Evolutionary conservation across 2,797 vertebrate species (phyloP).

Genomic region (Pangasius mekongensis): DNA sequence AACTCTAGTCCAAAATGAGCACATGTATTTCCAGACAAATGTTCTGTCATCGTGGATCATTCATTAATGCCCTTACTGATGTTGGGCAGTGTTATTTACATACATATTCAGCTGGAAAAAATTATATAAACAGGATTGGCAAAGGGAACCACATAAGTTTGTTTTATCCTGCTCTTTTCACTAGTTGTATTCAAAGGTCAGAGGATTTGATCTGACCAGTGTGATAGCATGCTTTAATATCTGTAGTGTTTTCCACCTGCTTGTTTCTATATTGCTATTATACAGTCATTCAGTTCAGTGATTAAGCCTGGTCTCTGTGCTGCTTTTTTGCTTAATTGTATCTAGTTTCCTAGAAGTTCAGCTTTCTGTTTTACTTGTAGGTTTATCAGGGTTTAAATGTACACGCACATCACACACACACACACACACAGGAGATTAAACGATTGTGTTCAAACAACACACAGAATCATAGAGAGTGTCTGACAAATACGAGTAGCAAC

Average conservation of each 20-base stretch:
- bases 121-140: background rate
- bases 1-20: constrained; percentile 45
- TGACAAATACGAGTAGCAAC: background rate
- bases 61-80: constrained; percentile 2
- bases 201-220: background rate
- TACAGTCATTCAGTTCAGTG: background rate
- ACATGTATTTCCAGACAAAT: constrained; percentile 49
- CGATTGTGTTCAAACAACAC: background rate
- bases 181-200: background rate
- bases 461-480: background rate
- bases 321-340: background rate
- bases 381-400: background rate
- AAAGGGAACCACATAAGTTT: no score
- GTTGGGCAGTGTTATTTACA: background rate
- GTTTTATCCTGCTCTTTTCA: background rate
- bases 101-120: background rate
- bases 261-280: background rate
- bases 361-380: background rate
- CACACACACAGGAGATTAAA: background rate
- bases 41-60: constrained; percentile 50
- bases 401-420: background rate
- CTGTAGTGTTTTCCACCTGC: background rate
- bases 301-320: background rate
- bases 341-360: background rate
- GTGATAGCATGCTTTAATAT: background rate